Evolutionary conservation across 2,797 vertebrate species (phyloP).

Genomic region (Eutrigla gurnardus): DNA sequence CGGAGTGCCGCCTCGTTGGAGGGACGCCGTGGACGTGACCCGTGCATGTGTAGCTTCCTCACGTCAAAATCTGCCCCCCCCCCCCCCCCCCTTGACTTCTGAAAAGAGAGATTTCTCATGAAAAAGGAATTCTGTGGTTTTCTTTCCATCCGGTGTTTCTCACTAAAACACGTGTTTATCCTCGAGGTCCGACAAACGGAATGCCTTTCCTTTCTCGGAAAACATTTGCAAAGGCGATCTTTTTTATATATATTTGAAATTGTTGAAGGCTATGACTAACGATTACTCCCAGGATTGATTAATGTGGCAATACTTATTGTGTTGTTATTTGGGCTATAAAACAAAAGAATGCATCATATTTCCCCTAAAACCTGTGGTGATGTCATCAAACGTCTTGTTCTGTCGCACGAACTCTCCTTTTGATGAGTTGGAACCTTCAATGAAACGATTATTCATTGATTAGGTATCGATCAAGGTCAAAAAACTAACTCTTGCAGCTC

Average conservation of each 20-base stretch:
- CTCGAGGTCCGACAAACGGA: not conserved
- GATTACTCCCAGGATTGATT: not conserved
- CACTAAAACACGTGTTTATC: not conserved
- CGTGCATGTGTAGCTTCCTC: slow-evolving; percentile 9
- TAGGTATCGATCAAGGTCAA: not conserved
- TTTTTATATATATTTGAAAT: not conserved
- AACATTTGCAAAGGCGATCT: not conserved
- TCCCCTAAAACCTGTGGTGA: not conserved
- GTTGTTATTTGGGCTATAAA: not conserved
- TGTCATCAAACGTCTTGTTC: not conserved
- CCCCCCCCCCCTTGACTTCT: not conserved
- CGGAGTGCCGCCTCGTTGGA: slow-evolving; percentile 36
- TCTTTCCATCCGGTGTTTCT: not conserved
- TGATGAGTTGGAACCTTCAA: not conserved
- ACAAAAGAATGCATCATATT: not conserved
- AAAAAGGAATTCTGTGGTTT: not conserved
- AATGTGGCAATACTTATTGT: not conserved
- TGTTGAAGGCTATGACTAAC: not conserved
- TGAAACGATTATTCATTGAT: not conserved
- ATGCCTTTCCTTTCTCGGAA: not conserved
- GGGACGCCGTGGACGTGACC: slow-evolving; percentile 44
- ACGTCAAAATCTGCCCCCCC: not conserved
- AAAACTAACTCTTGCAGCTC: not conserved
- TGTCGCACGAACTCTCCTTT: not conserved
- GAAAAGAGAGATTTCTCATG: not conserved